Base-by-base conservation (phyloP, 2,888 invertebrate species). In the Epicampocera succincta region DNA sequence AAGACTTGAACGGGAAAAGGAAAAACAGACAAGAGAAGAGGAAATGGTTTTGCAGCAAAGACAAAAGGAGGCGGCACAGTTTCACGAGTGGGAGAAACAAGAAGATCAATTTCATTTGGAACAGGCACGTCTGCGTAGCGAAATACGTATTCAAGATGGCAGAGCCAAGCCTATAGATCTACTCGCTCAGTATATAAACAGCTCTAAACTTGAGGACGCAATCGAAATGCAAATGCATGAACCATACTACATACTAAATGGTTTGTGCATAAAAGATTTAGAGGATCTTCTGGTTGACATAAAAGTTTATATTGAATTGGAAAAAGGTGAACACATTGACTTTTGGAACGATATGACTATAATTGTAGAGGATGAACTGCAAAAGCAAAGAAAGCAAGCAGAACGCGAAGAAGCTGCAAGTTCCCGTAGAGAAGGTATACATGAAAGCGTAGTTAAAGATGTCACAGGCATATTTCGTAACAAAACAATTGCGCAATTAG, bases 171-270 rank as follows among this genome's bases (percentile, higher is more conserved):
- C 99, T 0, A 99, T 99, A 85, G 99, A 99, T 92, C 92, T 99
- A 83, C 92, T 99, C 72, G 99, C 99, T 0, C 97, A 99, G 92
- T 99, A 99, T 88, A 97, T 99, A 74, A 96, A 96, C 89, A 95
- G 96, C 0, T 96, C 98, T 87, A 96, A 96, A 86, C 93, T 95
- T 84, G 96, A 96, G 66, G 96, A 98, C 87, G 96, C 98, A 0
- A 95, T 99, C 25, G 99, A 99, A 92, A 97, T 99, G 97, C 98
- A 99, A 91, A 97, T 99, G 97, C 98, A 98, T 89, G 99, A 99
- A 90, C 99, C 99, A 0, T 98, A 99, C 89, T 96, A 96, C 0
- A 98, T 98, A 89, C 93, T 99, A 0, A 96, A 97, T 88, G 98
- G 99, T 0, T 92, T 99, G 73, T 95, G 95, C 15, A 93, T 96